Conservation (phyloP, 2,113 vertebrate genomes). For the Erpornis zantholeuca region DNA sequence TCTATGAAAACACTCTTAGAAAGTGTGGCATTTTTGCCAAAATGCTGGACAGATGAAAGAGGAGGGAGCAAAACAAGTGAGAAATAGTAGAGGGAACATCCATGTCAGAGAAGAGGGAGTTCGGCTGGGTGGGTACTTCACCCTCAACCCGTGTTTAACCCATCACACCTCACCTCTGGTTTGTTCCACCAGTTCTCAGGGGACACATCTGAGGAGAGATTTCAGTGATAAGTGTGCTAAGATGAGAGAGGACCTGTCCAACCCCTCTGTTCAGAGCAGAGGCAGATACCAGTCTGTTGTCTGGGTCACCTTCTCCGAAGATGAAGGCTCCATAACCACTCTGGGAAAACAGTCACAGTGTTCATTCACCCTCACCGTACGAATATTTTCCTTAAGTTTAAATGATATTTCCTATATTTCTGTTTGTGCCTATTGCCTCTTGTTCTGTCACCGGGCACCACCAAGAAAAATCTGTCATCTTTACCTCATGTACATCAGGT, state of each 20-base stretch:
- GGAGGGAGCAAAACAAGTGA: neutral
- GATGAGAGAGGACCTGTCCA: neutral
- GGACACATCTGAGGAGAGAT: neutral
- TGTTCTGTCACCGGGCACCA: neutral
- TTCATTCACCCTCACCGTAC: neutral
- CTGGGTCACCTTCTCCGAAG: neutral
- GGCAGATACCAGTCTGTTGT: neutral
- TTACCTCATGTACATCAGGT: neutral
- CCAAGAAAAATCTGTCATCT: neutral
- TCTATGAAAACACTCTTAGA: neutral
- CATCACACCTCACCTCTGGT: neutral
- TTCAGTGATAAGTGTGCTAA: neutral
- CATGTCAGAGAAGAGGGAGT: neutral
- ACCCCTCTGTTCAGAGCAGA: neutral
- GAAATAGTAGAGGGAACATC: neutral
- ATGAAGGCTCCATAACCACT: no score
- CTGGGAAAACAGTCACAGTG: neutral
- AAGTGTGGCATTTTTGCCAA: neutral
- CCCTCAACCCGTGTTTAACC: neutral
- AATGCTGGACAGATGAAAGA: neutral
- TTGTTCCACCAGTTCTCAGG: neutral
- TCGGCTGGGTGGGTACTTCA: neutral
- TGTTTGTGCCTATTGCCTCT: neutral
- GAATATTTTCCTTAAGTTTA: neutral
- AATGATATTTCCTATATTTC: neutral